phyloP scores from a whole-genome alignment of 1,140 invertebrate species.

The Drosophila hydei region DNA sequence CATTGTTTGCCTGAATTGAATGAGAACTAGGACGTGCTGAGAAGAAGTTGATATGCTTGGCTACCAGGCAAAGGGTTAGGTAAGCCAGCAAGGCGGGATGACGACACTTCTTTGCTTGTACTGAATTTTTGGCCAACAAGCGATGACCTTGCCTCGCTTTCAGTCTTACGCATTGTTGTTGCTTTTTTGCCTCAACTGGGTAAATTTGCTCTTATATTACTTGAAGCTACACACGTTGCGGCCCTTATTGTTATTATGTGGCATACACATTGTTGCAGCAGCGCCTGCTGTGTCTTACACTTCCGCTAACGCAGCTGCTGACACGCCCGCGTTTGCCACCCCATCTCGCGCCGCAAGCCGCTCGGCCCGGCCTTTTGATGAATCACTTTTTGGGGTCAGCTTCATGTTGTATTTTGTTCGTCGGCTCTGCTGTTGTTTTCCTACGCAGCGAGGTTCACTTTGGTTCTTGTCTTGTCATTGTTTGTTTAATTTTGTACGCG shows the following conservation, averaged over 20 bases:
- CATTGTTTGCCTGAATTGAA: slow-evolving; percentile 41
- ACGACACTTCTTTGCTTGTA: slow-evolving; percentile 56
- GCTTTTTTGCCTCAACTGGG: slow-evolving; percentile 14
- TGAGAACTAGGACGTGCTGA: slow-evolving; percentile 21
- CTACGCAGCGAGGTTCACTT: slow-evolving; percentile 50
- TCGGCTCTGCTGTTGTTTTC: slow-evolving; percentile 32
- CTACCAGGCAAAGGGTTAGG: slow-evolving; percentile 17
- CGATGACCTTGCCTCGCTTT: slow-evolving; percentile 61
- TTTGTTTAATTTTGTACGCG: slow-evolving; percentile 77
- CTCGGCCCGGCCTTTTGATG: slow-evolving; percentile 13
- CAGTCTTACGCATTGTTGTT: not conserved
- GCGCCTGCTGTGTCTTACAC: slow-evolving; percentile 68
- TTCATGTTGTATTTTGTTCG: slow-evolving; percentile 17
- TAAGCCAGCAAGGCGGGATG: slow-evolving; percentile 10
- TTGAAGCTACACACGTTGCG: slow-evolving; percentile 38
- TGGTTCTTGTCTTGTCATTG: slow-evolving; percentile 75
- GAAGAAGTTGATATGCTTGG: slow-evolving; percentile 6
- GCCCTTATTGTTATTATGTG: slow-evolving; percentile 48
- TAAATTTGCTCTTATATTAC: slow-evolving; percentile 68
- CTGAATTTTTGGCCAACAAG: slow-evolving; percentile 70
- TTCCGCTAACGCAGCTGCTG: slow-evolving; percentile 62
- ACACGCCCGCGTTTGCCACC: slow-evolving; percentile 31
- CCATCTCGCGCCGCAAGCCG: too few species aligned
- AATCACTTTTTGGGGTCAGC: slow-evolving; percentile 64
- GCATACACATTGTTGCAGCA: slow-evolving; percentile 63